Evolutionary conservation across 2,888 invertebrate genomes (phyloP).

Genomic region (Myathropa florea): DNA sequence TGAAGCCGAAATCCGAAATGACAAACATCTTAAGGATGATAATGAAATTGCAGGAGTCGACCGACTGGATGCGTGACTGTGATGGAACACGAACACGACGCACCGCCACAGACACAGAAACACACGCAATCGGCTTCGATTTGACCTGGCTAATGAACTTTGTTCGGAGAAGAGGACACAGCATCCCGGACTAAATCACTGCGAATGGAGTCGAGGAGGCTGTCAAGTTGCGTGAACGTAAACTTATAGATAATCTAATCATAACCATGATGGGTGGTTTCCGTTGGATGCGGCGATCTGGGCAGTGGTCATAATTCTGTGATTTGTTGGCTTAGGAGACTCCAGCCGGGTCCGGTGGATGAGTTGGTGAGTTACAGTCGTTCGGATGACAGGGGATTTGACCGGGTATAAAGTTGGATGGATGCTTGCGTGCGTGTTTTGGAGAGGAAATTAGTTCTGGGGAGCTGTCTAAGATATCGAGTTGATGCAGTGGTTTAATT

Average conservation of each 20-base stretch:
- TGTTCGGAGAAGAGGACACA: conserved; percentile 12
- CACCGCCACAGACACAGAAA: not conserved
- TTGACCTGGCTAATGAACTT: conserved; percentile 33
- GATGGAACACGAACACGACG: not conserved
- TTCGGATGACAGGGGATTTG: not conserved
- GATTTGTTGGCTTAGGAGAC: conserved; percentile 31
- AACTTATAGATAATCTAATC: conserved; percentile 61
- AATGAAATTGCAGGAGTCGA: conserved; percentile 49
- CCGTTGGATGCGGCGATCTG: not conserved
- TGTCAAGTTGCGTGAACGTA: conserved; percentile 54
- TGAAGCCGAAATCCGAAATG: conserved; percentile 41
- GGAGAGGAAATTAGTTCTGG: conserved; percentile 41
- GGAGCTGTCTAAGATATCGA: not conserved
- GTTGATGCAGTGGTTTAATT: conserved; percentile 24
- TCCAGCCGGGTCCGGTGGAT: not conserved
- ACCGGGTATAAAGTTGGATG: not conserved
- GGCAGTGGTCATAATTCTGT: conserved; percentile 21
- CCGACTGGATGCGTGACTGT: conserved; percentile 29
- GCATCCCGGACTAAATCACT: conserved; percentile 39
- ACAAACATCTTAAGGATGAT: conserved; percentile 60
- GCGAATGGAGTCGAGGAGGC: conserved; percentile 14
- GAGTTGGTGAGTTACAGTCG: not conserved
- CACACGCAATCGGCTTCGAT: not conserved
- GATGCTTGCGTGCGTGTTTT: not conserved
- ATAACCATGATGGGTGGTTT: conserved; percentile 44